These are phyloP conservation scores for Pedetes capensis DNA, from an alignment of 2,113 vertebrate genomes.

Conservation along the genomic window DNA sequence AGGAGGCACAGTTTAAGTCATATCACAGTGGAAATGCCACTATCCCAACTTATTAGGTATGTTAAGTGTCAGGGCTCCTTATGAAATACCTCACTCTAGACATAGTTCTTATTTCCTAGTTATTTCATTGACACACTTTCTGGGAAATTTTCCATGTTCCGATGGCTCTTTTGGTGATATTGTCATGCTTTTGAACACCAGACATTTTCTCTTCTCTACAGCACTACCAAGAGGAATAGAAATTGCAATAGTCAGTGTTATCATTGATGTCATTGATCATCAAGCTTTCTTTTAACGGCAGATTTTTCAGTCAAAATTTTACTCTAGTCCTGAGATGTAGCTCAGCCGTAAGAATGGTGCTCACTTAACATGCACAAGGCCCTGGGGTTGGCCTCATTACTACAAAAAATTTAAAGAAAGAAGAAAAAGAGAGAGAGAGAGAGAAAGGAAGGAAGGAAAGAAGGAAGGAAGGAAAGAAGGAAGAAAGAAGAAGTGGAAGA, in stretches of 20 bases:
- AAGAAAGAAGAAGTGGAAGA: too few relatives aligned
- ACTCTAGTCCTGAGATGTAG: too few relatives aligned
- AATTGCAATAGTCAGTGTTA: neutral
- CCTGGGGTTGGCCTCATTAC: too few relatives aligned
- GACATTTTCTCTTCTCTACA: neutral
- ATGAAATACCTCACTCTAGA: neutral
- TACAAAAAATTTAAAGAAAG: too few relatives aligned
- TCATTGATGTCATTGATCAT: neutral
- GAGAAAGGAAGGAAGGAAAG: too few relatives aligned
- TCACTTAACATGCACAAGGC: too few relatives aligned
- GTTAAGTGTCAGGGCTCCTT: neutral
- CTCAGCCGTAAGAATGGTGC: too few relatives aligned
- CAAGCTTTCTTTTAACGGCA: neutral
- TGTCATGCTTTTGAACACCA: neutral
- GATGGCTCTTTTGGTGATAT: neutral
- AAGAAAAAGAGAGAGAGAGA: too few relatives aligned
- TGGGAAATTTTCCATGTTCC: neutral
- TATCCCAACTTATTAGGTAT: neutral
- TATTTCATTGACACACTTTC: neutral
- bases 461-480: too few relatives aligned
- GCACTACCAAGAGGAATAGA: neutral
- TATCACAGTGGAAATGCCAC: neutral
- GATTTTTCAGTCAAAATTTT: neutral
- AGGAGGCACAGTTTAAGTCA: neutral
- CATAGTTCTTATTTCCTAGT: rapidly evolving